Evolutionary conservation across 1,140 invertebrate genomes (phyloP).

Genomic region (Brachionus sp.): DNA sequence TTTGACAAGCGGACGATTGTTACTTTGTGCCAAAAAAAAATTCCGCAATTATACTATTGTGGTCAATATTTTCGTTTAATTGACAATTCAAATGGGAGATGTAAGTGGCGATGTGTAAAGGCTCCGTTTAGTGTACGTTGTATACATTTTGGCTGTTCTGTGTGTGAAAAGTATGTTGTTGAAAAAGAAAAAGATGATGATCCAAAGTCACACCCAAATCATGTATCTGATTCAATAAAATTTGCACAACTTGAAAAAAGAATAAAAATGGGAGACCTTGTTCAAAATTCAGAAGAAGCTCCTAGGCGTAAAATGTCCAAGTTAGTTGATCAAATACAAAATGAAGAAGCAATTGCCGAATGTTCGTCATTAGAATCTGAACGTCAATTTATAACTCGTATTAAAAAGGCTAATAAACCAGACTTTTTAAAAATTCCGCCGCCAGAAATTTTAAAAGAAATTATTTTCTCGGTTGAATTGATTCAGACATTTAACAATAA

Average conservation of each 20-base stretch:
- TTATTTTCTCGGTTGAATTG: not conserved
- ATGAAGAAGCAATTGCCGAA: not conserved
- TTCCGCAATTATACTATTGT: not conserved
- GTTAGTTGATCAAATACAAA: not conserved
- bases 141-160: not conserved
- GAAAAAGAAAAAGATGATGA: conserved; percentile 1
- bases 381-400: not conserved
- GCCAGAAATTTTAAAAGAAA: not conserved
- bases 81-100: not conserved
- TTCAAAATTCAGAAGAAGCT: not conserved
- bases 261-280: not conserved
- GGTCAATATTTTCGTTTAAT: conserved; percentile 5
- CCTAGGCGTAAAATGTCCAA: not conserved
- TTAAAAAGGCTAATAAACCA: not conserved
- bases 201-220: not conserved
- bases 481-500: not conserved
- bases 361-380: not conserved
- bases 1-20: not conserved
- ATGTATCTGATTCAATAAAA: not conserved
- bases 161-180: not conserved
- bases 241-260: not conserved
- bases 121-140: not conserved
- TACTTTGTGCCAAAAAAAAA: not conserved
- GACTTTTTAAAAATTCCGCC: not conserved
- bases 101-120: not conserved